Evolutionary conservation across 2,797 vertebrate species (phyloP), one percentile per base, ranked within the genome.

Genomic region (Scleropages formosus): DNA sequence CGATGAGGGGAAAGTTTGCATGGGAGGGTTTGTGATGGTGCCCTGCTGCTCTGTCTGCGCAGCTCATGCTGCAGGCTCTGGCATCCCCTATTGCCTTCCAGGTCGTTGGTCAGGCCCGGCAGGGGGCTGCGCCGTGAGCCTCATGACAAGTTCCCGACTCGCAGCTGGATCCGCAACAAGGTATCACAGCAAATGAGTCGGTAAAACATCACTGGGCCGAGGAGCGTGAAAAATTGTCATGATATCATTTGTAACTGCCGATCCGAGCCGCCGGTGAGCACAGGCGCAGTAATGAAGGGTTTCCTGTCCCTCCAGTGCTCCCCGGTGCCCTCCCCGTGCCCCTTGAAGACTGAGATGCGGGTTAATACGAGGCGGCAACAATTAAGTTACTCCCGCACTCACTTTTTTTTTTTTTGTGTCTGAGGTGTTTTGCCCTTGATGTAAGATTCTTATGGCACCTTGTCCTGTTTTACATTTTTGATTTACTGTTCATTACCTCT

Each of bases 121-220:
- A 62, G 92, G 92, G 84, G 87, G 87, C 74, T 86, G 82, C 87
- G 87, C 91, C 83, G 75, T 81, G 73, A 92, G 90, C 92, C 90
- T 89, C 90, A 89, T 84, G 92, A 90, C 87, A 88, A 87, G 85
- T 91, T 88, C 90, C 91, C 85, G 90, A 89, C 87, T 90, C 92
- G 81, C 92, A 94, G 92, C 91, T 94, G 92, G 93, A 92, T 87
- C 89, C 77, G 84, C 88, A 93, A 88, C 92, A 92, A 87, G 83
- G 92, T 93, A 93, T 96, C 92, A 90, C 86, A 90, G 87, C 90
- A 92, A 94, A 91, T 94, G 93, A 94, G 91, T 94, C 91, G 87
- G 86, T 94, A 93, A 93, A 94, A 92, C 90, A 94, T 94, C 92
- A 93, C 85, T 91, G 88, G 89, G 83, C 86, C 91, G 86, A 90